Base-by-base conservation (phyloP, 2,888 invertebrate genomes). In the Temnothorax unifasciatus region DNA sequence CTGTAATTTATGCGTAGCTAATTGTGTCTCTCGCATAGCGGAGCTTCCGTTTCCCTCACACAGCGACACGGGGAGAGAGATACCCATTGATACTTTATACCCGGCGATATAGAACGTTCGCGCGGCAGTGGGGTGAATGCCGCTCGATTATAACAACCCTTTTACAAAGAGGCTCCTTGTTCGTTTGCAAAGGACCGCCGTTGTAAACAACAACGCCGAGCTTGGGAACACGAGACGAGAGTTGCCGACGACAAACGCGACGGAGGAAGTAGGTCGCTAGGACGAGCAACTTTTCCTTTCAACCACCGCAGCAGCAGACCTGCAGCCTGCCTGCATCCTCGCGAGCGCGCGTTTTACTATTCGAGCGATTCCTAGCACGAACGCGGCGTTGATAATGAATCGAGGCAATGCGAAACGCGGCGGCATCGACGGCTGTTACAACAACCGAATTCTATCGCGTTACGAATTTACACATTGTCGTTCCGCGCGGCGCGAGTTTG, bases 271-370 rank as follows among this genome's bases (percentile, higher is more conserved):
- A 75, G 90, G 90, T 90, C 86, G 86, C 71, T 59, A 83, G 85
- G 82, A 85, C 82, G 81, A 84, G 75, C 57, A 90, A 90, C 90
- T 90, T 90, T 90, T 90, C 85, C 90, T 90, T 90, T 90, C 89
- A 86, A 69, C 86, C 74, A 71, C 54, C 84, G 52, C 83, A 71
- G n/a, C 54, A 83, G 52, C 83, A 71, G n/a, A 50, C 77, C 74
- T 71, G 69, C 52, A n/a, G n/a, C 52, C 77, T 59, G 84, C 83
- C n/a, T 57, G 54, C 44, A 57, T n/a, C n/a, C 64, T 73, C 71
- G 71, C 34, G 44, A 61, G 54, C 66, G 34, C 64, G 66, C 64
- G 66, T 75, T 82, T 77, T 57, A 50, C 69, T 81, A 73, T 83
- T 85, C 85, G 83, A 47, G 59, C 76, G 76, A 85, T 81, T 84